Base-by-base conservation (phyloP, 2,888 invertebrate species). In the Caenorhabditis sp. region DNA sequence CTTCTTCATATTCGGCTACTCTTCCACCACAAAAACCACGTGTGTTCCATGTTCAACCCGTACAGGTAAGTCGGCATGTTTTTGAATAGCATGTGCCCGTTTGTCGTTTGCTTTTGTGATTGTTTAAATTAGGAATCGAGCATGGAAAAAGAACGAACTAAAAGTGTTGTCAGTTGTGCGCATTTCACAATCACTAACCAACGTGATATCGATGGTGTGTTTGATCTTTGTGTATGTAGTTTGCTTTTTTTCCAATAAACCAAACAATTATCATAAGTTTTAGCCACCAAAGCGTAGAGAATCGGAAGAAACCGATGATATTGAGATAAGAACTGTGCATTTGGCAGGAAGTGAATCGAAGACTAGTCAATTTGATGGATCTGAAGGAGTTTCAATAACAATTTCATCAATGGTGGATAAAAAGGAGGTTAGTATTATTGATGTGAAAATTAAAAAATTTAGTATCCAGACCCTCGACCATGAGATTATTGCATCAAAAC, bases 251-350 rank as follows among this genome's bases (percentile, higher is more conserved):
- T 43, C 17, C 17, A 17, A 43, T 43, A 3, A 12, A 7, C 10
- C 31, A 31, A 31, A 10, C 10, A 43, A 14, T 43, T 43, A 43
- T 7, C 17, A 14, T 17, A 43, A 43, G 3, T 43, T 43, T 14
- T 14, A 43, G 43, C 43, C 43, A 14, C 43, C 61, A 70, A 62
- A 70, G 61, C 10, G 70, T 65, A 52, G 70, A 70, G 27, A 66
- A 62, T 31, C 65, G 59, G 52, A 70, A 70, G 49, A 70, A 65
- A 65, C 62, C 61, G 10, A 65, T 65, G 70, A 65, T 65, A 20
- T 70, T 65, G 31, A 43, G 17, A 43, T 43, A 17, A 10, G 43
- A 43, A 43, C 43, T 2, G 43, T 52, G 20, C 21, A 31, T 31
- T 31, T 31, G 10, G 31, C 31, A 7, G 31, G 52, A 23, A 23